Evolutionary conservation across 2,888 invertebrate species (phyloP), one percentile per base, ranked within the genome.

Genomic region (Sisyra terminalis): DNA sequence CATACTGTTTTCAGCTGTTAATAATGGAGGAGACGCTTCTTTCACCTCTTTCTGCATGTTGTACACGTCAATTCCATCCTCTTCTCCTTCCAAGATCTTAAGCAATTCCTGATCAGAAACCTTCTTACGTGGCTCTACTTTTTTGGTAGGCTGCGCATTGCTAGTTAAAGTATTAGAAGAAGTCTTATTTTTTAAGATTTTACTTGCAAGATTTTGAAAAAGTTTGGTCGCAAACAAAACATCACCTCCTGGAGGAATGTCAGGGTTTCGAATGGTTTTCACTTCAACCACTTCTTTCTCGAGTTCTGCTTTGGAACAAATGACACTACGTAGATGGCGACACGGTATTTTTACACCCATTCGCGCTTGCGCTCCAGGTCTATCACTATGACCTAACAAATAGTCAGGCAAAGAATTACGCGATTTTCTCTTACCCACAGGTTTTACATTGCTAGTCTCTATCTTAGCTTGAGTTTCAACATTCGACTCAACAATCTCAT

Each of bases 21-120:
- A 29, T 10, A 43, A 13, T n/a, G 43, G 43, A 15, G 42, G 39
- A 4, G 39, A 30, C 13, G 30, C 24, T 36, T 44, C 39, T 7
- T 44, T 46, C 7, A 45, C 4, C 45, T 50, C 48, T 2, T n/a
- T n/a, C n/a, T 56, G 50, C 42, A 58, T 57, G 7, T 61, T 50
- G 45, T 60, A 57, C 0, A 60, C 57, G 60, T 61, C 61, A 39
- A 61, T 61, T 2, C 59, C 60, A 49, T 66, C 69, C 6, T 60
- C 67, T 34, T 70, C 68, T 24, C 71, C 71, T 53, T 73, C 71
- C 11, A 73, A 54, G 49, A 73, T 70, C 1, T 70, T 70, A 10
- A 72, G 52, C 16, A 73, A 53, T 49, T 72, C 72, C 11, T 67
- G 66, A 50, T 70, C 65, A 48, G 69, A 65, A 29, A 53, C 41